A percentile compares a stretch with the other conserved stretches of the same genome.
These are phyloP conservation scores for Aythya fuligula DNA, from an alignment of 2,797 vertebrate genomes.

Conservation along the genomic window DNA sequence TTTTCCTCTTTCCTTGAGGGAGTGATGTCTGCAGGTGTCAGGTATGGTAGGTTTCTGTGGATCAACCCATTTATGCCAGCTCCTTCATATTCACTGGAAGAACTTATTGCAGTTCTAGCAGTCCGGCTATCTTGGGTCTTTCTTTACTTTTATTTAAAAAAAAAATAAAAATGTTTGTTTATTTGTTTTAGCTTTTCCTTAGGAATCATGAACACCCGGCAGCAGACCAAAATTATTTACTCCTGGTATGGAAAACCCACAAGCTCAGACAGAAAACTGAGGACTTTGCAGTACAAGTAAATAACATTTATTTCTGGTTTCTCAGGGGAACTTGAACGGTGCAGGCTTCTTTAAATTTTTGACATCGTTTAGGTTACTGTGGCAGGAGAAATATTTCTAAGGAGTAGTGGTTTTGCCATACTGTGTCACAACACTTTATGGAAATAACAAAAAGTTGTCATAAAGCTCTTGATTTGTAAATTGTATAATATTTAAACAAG, in stretches of 20 bases:
- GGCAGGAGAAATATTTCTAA: neutral
- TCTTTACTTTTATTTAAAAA: neutral
- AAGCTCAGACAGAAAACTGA: constrained; percentile 80
- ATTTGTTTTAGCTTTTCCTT: neutral
- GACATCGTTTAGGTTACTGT: rapidly evolving
- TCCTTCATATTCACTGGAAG: rapidly evolving
- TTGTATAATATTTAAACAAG: rapidly evolving
- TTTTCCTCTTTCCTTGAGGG: too few relatives aligned
- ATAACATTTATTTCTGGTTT: constrained; percentile 12
- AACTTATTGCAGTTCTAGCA: rapidly evolving
- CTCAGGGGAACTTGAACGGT: too few relatives aligned
- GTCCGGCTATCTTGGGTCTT: rapidly evolving
- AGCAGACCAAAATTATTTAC: constrained; percentile 75
- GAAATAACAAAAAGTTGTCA: neutral
- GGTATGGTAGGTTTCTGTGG: neutral
- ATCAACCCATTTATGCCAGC: rapidly evolving
- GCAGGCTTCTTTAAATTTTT: neutral
- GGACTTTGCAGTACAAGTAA: constrained; percentile 82
- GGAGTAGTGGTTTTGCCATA: neutral
- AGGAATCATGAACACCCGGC: constrained; percentile 81
- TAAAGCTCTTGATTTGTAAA: neutral
- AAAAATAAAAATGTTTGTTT: neutral
- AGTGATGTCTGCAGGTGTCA: too few relatives aligned
- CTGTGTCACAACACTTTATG: rapidly evolving
- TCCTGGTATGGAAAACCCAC: constrained; percentile 81